Evolutionary conservation across 2,113 vertebrate species (phyloP), one percentile per base, ranked within the genome.

Genomic region (Crotalus tigris): DNA sequence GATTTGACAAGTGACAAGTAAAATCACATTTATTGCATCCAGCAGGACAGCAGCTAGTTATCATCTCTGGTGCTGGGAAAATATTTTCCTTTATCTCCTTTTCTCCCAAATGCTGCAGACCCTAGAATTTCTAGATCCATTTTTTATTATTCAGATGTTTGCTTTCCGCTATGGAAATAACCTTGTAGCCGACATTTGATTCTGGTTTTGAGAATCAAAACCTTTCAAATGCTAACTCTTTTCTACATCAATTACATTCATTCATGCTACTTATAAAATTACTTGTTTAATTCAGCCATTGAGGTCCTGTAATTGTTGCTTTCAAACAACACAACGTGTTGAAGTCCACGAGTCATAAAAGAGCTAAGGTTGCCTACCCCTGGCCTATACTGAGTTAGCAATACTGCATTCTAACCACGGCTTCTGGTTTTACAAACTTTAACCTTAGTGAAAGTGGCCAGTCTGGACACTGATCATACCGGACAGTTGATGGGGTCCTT

Each of bases 11-110:
- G 94, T 87, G 61, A 5, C 5, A 91, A 91, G 92, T 90, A 91
- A 94, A 93, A 95, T 92, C 44, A 89, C 95, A 93, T 95, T 97
- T 96, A 94, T 39, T 44, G 13, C 90, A 93, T 54, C 89, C 89
- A 49, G 88, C 23, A 90, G 94, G 94, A 7, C 90, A 94, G 55
- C 33, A 33, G 75, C 0, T 4, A 39, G 85, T 55, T 94, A 90
- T 95, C 95, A 88, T 93, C 92, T 10, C 59, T 96, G 91, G 21
- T 87, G 91, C 49, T n/a, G 49, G 61, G 69, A 23, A 94, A 94
- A 85, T 92, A 94, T 94, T 92, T 87, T 93, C 93, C 92, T 93
- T 95, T 96, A 93, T 75, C 96, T 92, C 44, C 89, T 92, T 92
- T 91, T 93, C 95, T 95, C 91, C 91, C 91, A 90, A 94, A 91